A percentile compares a stretch with the other conserved stretches of the same genome.
Conservation (phyloP, 1,140 invertebrate species). For the Leucophenga varia region DNA sequence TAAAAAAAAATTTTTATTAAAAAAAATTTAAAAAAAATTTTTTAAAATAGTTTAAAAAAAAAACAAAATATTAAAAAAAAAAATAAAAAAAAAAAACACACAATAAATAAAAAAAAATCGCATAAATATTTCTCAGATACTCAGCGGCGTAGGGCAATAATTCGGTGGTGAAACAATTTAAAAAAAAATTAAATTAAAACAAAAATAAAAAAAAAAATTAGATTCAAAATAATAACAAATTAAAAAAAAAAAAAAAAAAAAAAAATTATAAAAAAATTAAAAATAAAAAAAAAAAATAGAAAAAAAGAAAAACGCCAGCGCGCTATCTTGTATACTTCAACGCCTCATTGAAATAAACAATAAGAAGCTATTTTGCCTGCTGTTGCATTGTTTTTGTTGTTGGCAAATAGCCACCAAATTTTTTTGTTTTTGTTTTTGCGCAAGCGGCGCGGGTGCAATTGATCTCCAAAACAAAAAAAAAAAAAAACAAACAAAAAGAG, state of each 20-base stretch:
- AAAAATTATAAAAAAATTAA: too few species aligned
- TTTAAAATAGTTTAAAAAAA: not conserved
- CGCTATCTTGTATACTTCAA: constrained; percentile 2
- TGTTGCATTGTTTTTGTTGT: too few species aligned
- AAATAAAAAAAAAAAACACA: not conserved
- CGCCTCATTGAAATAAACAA: constrained; percentile 1
- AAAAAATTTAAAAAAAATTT: not conserved
- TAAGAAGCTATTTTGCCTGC: not conserved
- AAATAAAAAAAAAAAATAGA: too few species aligned
- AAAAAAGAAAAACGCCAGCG: too few species aligned
- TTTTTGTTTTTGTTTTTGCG: constrained; percentile 2
- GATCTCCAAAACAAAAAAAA: constrained; percentile 12
- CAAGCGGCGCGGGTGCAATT: constrained; percentile 28
- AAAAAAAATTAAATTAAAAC: too few species aligned
- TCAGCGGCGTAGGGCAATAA: too few species aligned
- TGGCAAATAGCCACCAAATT: too few species aligned
- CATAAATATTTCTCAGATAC: not conserved
- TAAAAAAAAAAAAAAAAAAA: not conserved
- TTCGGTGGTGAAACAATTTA: too few species aligned
- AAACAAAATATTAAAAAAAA: not conserved
- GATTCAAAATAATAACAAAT: not conserved
- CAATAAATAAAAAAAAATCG: not conserved
- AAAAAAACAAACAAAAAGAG: too few species aligned
- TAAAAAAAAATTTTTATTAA: too few species aligned
- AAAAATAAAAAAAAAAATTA: not conserved